Evolutionary conservation across 2,797 vertebrate species (phyloP).

Genomic region (Falco rusticolus): DNA sequence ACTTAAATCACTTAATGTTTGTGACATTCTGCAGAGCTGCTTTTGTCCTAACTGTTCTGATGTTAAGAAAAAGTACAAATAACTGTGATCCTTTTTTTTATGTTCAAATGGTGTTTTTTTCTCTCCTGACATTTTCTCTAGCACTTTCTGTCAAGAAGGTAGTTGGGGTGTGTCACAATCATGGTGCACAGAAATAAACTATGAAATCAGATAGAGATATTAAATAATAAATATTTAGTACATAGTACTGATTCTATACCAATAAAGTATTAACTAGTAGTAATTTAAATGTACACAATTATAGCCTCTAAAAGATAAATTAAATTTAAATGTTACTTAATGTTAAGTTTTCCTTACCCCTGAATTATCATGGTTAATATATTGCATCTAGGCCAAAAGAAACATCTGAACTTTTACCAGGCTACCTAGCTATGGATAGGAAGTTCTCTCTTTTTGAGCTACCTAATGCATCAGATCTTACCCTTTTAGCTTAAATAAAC

Average conservation of each 20-base stretch:
- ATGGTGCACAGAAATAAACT: background rate
- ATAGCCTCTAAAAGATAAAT: background rate
- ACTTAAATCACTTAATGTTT: background rate
- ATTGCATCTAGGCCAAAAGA: background rate
- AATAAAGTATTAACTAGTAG: background rate
- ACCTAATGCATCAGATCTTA: background rate
- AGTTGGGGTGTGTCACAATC: background rate
- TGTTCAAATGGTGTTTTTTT: background rate
- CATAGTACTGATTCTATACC: background rate
- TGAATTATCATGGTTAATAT: background rate
- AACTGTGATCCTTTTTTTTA: background rate
- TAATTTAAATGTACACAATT: background rate
- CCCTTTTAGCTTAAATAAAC: background rate
- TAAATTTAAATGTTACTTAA: background rate
- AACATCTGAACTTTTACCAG: background rate
- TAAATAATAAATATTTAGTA: background rate
- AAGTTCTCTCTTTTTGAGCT: background rate
- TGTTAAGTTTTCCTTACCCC: background rate
- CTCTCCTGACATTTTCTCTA: background rate
- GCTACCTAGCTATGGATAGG: background rate
- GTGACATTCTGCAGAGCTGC: background rate
- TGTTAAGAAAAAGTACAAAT: background rate
- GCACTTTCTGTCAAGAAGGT: background rate
- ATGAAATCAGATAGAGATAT: background rate
- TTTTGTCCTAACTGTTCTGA: background rate